A percentile compares a stretch with the other conserved stretches of the same genome.
These are phyloP conservation scores for Pachypanchax playfairii DNA, from an alignment of 2,113 vertebrate species.

Conservation along the genomic window DNA sequence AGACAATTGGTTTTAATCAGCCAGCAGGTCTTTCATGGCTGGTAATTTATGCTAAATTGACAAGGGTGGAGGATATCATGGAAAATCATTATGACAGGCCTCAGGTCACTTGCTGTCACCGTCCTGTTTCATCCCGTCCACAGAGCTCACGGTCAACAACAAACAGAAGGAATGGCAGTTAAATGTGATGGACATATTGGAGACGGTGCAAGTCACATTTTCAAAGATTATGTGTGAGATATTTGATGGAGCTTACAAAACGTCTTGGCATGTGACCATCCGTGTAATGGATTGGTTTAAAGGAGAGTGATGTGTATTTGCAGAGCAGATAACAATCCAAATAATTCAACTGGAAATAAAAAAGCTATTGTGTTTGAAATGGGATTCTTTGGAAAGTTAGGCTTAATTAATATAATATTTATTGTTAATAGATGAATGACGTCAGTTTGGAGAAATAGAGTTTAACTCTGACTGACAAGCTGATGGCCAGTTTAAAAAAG, in stretches of 20 bases:
- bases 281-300: background rate
- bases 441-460: too few relatives aligned
- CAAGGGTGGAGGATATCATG: constrained; percentile 78
- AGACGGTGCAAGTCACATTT: background rate
- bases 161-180: constrained; percentile 32
- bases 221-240: background rate
- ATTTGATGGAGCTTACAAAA: constrained; percentile 1
- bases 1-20: constrained; percentile 86
- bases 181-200: constrained; percentile 22
- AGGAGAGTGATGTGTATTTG: background rate
- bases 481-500: background rate
- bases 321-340: background rate
- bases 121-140: constrained; percentile 57
- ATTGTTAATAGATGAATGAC: background rate
- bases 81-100: constrained; percentile 78
- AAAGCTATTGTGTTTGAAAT: background rate
- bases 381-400: background rate
- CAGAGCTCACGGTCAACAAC: constrained; percentile 35
- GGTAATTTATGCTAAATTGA: constrained; percentile 83
- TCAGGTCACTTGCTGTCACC: constrained; percentile 74
- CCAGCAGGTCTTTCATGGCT: constrained; percentile 75
- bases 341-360: background rate
- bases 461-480: background rate
- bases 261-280: background rate
- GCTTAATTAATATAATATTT: background rate